Evolutionary conservation across 1,140 invertebrate genomes (phyloP).

Genomic region (Neodiprion lecontei): DNA sequence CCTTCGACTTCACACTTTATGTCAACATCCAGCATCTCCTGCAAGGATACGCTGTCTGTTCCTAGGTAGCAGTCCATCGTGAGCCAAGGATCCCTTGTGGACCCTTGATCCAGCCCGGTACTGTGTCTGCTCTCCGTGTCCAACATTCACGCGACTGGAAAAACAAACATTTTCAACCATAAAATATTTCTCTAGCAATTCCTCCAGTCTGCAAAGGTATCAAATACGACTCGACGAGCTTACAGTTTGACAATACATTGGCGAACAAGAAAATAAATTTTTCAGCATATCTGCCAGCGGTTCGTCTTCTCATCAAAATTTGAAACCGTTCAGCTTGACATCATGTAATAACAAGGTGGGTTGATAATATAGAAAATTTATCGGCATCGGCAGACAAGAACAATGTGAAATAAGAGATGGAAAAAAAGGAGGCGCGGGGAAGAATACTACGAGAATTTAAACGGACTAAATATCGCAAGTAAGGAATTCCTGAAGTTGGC

Average conservation of each 20-base stretch:
- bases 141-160: constrained; percentile 60
- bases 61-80: constrained; percentile 66
- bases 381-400: not conserved
- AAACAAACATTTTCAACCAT: not conserved
- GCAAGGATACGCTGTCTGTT: constrained; percentile 68
- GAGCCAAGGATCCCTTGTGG: constrained; percentile 57
- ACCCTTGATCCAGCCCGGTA: constrained; percentile 58
- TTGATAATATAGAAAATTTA: no score
- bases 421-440: not conserved
- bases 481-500: not conserved
- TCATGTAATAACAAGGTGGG: no score
- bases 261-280: no score
- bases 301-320: no score
- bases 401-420: not conserved
- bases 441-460: not conserved
- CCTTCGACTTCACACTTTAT: constrained; percentile 83
- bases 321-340: no score
- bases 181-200: no score
- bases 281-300: no score
- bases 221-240: no score
- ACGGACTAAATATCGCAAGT: not conserved
- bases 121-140: constrained; percentile 58
- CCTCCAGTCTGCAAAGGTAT: no score
- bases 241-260: no score
- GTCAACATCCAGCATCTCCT: constrained; percentile 82